Evolutionary conservation across 2,797 vertebrate species (phyloP), one percentile per base, ranked within the genome.

Genomic region (Etheostoma perlongum): DNA sequence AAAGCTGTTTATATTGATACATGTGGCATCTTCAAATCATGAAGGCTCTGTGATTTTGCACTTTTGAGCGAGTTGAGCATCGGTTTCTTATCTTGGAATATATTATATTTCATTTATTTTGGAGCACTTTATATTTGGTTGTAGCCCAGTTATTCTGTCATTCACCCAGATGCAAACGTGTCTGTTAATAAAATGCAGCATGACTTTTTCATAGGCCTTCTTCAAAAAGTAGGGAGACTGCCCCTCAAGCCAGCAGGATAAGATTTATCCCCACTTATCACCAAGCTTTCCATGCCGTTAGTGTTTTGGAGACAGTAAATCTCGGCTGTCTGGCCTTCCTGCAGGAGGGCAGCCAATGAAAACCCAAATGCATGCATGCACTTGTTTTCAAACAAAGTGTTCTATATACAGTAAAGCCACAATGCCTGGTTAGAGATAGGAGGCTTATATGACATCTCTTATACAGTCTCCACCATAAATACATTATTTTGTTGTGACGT

Each of bases 1-100:
- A 21, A 25, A 64, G 46, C 4, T 42, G 54, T 78, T 76, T 65
- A 33, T 67, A 47, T 78, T 72, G 67, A 48, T 52, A 30, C 47
- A 55, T 36, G 51, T 58, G 33, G 44, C 82, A 27, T 80, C 9
- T 18, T 63, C 16, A 67, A 69, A 75, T 78, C 60, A 48, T 72
- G 53, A 67, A 66, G 36, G 15, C 48, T 67, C 16, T 3, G 36
- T 74, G 66, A 58, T 60, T 80, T 75, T 58, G 19, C 30, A 21
- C 65, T 68, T 67, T 48, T 36, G 14, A 66, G 57, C 52, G 30
- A 21, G 13, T 65, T 44, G 9, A 57, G 69, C 36, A 64, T 59
- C 21, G 19, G n/a, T 68, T 55, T 67, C 44, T 62, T 60, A 30
- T 44, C 36, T 44, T 1, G 0, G 21, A 25, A 42, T 65, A 30